Percentiles rank a stretch among this genome's conserved stretches.
phyloP scores from a whole-genome alignment of 2,797 vertebrate species.

The Silurus lanzhouensis region DNA sequence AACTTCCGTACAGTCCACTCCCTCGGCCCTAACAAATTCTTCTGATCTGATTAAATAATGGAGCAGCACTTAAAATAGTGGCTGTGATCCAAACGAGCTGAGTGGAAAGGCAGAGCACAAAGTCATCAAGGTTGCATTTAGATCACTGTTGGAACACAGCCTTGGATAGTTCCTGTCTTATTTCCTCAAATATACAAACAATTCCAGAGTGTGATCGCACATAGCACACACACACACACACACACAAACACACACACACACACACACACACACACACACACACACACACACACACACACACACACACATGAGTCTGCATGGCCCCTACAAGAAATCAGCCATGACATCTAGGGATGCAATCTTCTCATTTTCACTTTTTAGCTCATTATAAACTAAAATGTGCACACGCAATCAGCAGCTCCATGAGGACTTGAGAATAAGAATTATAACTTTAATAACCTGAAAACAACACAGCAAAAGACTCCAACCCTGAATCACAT shows the following conservation, averaged over 20 bases:
- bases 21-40: background rate
- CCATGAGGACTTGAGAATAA: background rate
- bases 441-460: slow-evolving; percentile 32
- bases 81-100: background rate
- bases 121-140: background rate
- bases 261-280: background rate
- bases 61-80: slow-evolving; percentile 20
- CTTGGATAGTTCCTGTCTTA: background rate
- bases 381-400: background rate
- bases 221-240: background rate
- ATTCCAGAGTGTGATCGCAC: background rate
- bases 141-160: background rate
- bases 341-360: background rate
- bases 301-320: background rate
- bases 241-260: slow-evolving; percentile 9
- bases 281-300: too few relatives aligned
- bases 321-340: background rate
- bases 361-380: background rate
- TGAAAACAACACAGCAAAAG: slow-evolving; percentile 18
- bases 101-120: background rate
- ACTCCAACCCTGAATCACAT: background rate
- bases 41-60: slow-evolving; percentile 5
- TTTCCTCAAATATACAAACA: background rate
- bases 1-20: background rate
- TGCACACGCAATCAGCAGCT: slow-evolving; percentile 1